Base-by-base conservation (phyloP, 2,113 vertebrate species). In the Balaenoptera acutorostrata region DNA sequence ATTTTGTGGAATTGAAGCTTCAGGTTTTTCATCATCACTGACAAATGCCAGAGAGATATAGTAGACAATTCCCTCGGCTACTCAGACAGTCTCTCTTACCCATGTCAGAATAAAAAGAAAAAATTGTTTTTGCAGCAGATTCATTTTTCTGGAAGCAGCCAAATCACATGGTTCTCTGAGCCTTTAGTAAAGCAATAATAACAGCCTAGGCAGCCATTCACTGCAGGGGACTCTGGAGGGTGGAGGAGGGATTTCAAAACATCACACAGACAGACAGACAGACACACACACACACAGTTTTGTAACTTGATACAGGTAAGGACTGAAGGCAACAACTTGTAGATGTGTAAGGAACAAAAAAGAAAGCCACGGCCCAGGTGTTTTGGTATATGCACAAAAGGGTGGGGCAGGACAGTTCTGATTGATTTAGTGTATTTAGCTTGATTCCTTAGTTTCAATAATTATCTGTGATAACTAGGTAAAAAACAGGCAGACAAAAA, bases 81-180 rank as follows among this genome's bases (percentile, higher is more conserved):
- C 61, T 57, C 61, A 27, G 33, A 71, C 36, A 91, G 41, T n/a
- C 25, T 66, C 57, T 90, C 12, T 20, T 57, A 44, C 25, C 36
- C 57, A 61, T 2, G 31, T 78, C 39, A 86, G 49, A 66, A 83
- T 49, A 72, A 82, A 95, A 93, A 59, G 33, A 86, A 81, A 92
- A 71, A 61, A 17, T 8, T 36, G 12, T 72, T 80, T 94, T 87
- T 93, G 31, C 18, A 80, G 33, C 15, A 46, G 93, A 93, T 94
- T 89, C 25, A 63, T 88, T 96, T 93, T 94, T 71, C 64, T 80
- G 86, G 74, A 98, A 89, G 57, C 29, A 55, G 83, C 36, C 66
- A 86, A 96, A 72, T 64, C 36, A 31, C 29, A 44, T 6, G 7
- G n/a, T 86, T 59, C n/a, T 57, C 74, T 57, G 72, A 96, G 63